Base-by-base conservation (phyloP, 2,888 invertebrate genomes). In the Parnassius apollo region DNA sequence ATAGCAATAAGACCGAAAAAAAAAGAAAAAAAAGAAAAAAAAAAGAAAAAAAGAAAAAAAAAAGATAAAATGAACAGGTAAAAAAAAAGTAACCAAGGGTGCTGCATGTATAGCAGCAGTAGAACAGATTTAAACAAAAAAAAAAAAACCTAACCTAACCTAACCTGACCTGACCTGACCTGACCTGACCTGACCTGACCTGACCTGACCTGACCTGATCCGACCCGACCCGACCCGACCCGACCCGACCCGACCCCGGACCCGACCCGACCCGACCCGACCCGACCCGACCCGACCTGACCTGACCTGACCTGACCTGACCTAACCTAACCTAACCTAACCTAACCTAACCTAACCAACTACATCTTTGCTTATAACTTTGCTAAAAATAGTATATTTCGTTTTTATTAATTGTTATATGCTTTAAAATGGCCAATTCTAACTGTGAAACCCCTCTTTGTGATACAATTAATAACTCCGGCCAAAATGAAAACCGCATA, bases 111-210 rank as follows among this genome's bases (percentile, higher is more conserved):
- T 18, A 18, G 18, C 18, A 18, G 18, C 18, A 18, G 18, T 18
- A 18, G 18, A 18, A 18, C 18, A 18, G 18, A 18, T 18, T 18
- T n/a, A n/a, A n/a, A n/a, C n/a, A n/a, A n/a, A n/a, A n/a, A n/a
- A 18, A 18, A 18, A 18, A 18, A 18, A 18, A 18, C 18, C 18
- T 62, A 65, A 65, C 65, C 65, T 59, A 65, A 65, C 62, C 65
- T 59, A 65, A 65, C 65, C 65, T 62, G 62, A 65, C 65, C 62
- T 61, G 63, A 66, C 65, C 64, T 60, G 65, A 62, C 65, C 59
- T 58, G 65, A 66, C 69, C 66, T 67, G 66, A 66, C 66, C 69
- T 64, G 64, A 69, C 69, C 69, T 69, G 66, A 66, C 69, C 66
- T 62, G 58, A 63, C 63, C 63, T 63, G 58, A 63, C 63, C 63